phyloP scores from a whole-genome alignment of 2,888 invertebrate genomes.

The Scrobipalpa costella region DNA sequence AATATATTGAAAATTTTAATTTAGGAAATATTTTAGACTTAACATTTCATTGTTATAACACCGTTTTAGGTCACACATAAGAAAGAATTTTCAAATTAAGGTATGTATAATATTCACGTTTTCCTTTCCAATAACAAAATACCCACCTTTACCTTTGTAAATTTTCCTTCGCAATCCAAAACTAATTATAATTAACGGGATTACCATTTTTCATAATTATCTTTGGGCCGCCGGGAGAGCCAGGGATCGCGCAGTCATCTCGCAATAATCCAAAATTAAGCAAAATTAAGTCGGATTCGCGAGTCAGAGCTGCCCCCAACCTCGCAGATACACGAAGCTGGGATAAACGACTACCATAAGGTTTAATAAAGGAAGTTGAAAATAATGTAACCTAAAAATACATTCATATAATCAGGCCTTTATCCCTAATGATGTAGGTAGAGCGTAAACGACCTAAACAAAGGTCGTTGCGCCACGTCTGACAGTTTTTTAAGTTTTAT shows the following conservation, averaged over 20 bases:
- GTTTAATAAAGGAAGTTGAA: background rate
- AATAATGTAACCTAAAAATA: too few relatives aligned
- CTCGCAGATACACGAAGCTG: background rate
- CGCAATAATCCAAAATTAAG: conserved; percentile 12
- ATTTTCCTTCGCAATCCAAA: background rate
- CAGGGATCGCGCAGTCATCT: conserved; percentile 15
- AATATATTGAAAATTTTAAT: too few relatives aligned
- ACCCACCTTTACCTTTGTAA: background rate
- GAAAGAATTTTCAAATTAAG: too few relatives aligned
- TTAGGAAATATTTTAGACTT: too few relatives aligned
- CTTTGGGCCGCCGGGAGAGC: background rate
- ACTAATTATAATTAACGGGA: background rate
- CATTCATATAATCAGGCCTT: too few relatives aligned
- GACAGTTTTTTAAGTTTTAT: too few relatives aligned
- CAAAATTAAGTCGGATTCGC: conserved; percentile 6
- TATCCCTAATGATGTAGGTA: too few relatives aligned
- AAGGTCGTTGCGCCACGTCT: too few relatives aligned
- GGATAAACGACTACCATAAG: background rate
- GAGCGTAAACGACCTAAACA: too few relatives aligned
- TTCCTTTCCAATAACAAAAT: background rate
- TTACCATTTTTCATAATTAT: conserved; percentile 17
- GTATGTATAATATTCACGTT: too few relatives aligned
- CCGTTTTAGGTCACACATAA: too few relatives aligned
- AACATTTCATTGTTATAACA: too few relatives aligned
- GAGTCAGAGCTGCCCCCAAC: background rate